Evolutionary conservation across 1,140 invertebrate species (phyloP).

Genomic region (Samia ricini): DNA sequence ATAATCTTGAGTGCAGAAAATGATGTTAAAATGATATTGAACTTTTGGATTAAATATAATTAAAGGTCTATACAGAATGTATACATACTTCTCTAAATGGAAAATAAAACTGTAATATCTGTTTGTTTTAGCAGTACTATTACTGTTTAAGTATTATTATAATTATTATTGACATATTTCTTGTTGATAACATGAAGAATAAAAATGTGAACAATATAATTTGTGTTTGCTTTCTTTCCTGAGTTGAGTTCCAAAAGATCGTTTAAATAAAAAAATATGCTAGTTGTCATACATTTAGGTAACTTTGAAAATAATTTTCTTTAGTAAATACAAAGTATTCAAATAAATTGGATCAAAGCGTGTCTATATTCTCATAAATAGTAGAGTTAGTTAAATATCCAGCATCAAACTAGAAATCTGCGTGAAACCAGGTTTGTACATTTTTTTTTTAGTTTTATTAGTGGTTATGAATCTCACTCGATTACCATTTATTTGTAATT

Average conservation of each 20-base stretch:
- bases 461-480: no score
- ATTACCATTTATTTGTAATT: no score
- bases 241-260: no score
- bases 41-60: conserved; percentile 44
- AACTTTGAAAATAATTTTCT: no score
- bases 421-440: no score
- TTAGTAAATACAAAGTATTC: no score
- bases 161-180: conserved; percentile 69
- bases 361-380: no score
- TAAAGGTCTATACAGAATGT: conserved; percentile 47
- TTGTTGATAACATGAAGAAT: conserved; percentile 71
- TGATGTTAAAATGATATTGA: conserved; percentile 25
- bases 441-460: no score
- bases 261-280: conserved; percentile 9
- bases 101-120: conserved; percentile 50
- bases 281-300: no score
- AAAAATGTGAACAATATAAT: conserved; percentile 64
- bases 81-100: conserved; percentile 51
- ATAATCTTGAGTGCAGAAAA: conserved; percentile 49
- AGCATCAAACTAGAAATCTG: no score
- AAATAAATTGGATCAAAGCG: no score
- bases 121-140: conserved; percentile 60
- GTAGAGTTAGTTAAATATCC: no score
- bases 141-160: conserved; percentile 68
- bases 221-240: background rate